Evolutionary conservation across 2,113 vertebrate species (phyloP).

Genomic region (Serilophus lunatus): DNA sequence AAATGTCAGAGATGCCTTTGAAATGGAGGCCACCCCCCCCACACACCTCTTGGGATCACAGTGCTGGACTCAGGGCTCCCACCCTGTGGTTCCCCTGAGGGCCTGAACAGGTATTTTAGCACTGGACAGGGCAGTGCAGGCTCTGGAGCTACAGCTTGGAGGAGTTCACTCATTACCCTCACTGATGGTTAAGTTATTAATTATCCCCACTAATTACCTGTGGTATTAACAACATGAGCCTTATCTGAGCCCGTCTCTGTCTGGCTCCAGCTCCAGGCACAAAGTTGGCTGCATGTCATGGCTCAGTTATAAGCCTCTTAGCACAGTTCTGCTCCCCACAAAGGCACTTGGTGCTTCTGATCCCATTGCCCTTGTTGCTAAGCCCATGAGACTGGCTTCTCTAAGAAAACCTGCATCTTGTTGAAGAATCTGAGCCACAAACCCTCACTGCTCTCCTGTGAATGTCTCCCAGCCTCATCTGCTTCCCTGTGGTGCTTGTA

Average conservation of each 20-base stretch:
- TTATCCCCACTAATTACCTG: constrained; percentile 44
- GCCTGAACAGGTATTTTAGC: not conserved
- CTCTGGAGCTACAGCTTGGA: not conserved
- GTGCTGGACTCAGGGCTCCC: not conserved
- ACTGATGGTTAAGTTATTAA: constrained; percentile 11
- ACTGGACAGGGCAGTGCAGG: not conserved
- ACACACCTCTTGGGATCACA: accelerated
- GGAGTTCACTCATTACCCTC: not conserved
- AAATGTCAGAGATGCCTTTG: not conserved
- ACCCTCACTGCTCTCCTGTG: not conserved
- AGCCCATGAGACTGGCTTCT: not conserved
- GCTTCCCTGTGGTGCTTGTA: not conserved
- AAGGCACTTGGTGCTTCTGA: not conserved
- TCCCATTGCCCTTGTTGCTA: not conserved
- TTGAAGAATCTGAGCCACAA: not conserved
- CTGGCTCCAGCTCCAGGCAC: not conserved
- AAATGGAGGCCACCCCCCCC: not conserved
- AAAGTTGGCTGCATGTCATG: not conserved
- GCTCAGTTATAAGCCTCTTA: constrained; percentile 2
- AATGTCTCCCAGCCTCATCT: not conserved
- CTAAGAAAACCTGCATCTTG: not conserved
- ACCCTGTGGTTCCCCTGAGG: not conserved
- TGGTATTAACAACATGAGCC: constrained; percentile 11
- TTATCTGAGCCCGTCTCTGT: not conserved
- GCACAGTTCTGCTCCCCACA: not conserved